Evolutionary conservation across 2,888 invertebrate species (phyloP).

Genomic region (Electrophaes corylata): DNA sequence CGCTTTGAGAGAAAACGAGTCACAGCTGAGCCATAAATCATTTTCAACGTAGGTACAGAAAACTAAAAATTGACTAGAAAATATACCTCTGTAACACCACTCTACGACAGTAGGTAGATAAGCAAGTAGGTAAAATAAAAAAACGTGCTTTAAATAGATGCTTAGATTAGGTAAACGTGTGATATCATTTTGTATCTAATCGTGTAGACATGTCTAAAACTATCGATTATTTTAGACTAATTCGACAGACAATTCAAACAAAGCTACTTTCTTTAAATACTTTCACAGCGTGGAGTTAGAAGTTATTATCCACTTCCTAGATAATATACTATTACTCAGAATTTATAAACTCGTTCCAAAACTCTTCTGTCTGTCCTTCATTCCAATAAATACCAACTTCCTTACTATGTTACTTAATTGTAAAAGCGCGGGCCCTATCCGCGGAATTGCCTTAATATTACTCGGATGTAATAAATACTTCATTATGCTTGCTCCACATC

Average conservation of each 20-base stretch:
- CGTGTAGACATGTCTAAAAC: slow-evolving; percentile 10
- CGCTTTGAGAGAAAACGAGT: not conserved
- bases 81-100: not conserved
- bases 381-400: slow-evolving; percentile 21
- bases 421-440: slow-evolving; percentile 19
- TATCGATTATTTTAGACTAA: slow-evolving; percentile 12
- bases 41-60: not conserved
- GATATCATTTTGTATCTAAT: slow-evolving; percentile 2
- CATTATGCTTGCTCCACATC: slow-evolving; percentile 13
- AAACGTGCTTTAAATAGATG: not conserved
- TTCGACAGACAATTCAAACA: slow-evolving; percentile 13
- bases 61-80: slow-evolving; percentile 19
- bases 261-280: slow-evolving; percentile 24
- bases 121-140: not conserved
- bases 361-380: slow-evolving; percentile 10
- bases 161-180: not conserved
- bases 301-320: slow-evolving; percentile 5
- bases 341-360: slow-evolving; percentile 17
- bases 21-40: not conserved
- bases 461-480: slow-evolving; percentile 15
- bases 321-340: not conserved
- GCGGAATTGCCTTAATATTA: slow-evolving; percentile 31
- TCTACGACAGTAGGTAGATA: no score
- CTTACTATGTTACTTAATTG: not conserved
- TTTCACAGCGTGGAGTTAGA: slow-evolving; percentile 1